Conservation (phyloP, 1,140 invertebrate species). For the Armadillidium nasatum region DNA sequence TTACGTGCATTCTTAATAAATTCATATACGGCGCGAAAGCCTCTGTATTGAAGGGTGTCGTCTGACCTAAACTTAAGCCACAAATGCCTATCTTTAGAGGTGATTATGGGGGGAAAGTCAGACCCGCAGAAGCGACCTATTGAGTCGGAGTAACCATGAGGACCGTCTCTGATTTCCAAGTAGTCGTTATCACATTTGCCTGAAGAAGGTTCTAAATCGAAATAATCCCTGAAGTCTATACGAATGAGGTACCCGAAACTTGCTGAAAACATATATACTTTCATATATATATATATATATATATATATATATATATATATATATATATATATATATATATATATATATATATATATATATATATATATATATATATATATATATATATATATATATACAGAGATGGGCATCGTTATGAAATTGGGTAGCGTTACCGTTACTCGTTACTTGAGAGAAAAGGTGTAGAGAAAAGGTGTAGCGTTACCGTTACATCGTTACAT, state of each 20-base stretch:
- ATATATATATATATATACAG: conserved; percentile 16
- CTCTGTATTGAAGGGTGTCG: conserved; percentile 72
- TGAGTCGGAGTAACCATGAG: conserved; percentile 73
- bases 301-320: background rate
- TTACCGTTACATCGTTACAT: no score
- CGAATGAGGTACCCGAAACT: conserved; percentile 62
- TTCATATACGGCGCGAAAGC: conserved; percentile 73
- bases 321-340: background rate
- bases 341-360: conserved; percentile 1
- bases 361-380: background rate
- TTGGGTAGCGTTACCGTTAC: no score
- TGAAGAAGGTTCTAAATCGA: conserved; percentile 65
- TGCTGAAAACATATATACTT: conserved; percentile 20
- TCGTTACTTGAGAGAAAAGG: no score
- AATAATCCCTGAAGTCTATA: conserved; percentile 76
- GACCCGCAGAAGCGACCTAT: conserved; percentile 67
- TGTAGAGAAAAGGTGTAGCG: no score
- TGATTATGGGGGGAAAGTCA: conserved; percentile 69
- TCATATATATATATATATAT: background rate
- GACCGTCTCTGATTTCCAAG: conserved; percentile 66
- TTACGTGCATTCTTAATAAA: conserved; percentile 53
- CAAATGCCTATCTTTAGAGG: conserved; percentile 67
- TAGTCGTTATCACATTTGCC: conserved; percentile 74
- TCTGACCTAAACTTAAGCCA: conserved; percentile 82
- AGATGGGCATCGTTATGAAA: no score